These are phyloP conservation scores for Sabellastarte sp. DNA, from an alignment of 2,888 invertebrate species.

Conservation along the genomic window DNA sequence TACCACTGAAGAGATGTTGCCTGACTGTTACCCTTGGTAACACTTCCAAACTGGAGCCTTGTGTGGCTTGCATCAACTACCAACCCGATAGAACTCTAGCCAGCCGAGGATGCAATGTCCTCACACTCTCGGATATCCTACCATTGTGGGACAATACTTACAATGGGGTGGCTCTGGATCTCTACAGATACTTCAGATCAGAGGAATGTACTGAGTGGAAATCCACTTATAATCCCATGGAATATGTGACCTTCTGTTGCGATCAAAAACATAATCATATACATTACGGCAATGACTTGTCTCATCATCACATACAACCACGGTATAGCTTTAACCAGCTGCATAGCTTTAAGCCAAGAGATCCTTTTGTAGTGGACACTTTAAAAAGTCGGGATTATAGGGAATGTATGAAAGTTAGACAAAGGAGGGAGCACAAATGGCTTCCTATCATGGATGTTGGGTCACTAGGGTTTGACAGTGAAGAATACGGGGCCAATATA, in stretches of 20 bases:
- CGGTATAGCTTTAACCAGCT: neutral
- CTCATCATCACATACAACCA: neutral
- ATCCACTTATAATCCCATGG: conserved; percentile 16
- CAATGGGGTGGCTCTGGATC: neutral
- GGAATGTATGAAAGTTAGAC: conserved; percentile 1
- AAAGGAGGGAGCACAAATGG: neutral
- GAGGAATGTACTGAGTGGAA: conserved; percentile 8
- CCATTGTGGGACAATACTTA: neutral
- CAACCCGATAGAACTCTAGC: conserved; percentile 1
- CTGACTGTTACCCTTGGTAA: conserved; percentile 1
- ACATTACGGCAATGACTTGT: neutral
- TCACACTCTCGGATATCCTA: neutral
- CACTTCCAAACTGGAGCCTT: neutral
- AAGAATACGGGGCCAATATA: conserved; percentile 21
- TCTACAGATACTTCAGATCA: neutral
- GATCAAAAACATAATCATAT: neutral
- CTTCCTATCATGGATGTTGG: neutral
- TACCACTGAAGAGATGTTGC: conserved; percentile 5
- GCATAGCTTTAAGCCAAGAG: too few species aligned
- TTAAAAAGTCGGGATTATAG: neutral
- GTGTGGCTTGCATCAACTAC: conserved; percentile 22
- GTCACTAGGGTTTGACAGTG: conserved; percentile 22
- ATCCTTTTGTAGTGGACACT: conserved; percentile 1
- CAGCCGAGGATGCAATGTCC: neutral
- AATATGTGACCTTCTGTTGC: conserved; percentile 16